Conservation (phyloP, 2,113 vertebrate genomes). For the Eurypyga helias region DNA sequence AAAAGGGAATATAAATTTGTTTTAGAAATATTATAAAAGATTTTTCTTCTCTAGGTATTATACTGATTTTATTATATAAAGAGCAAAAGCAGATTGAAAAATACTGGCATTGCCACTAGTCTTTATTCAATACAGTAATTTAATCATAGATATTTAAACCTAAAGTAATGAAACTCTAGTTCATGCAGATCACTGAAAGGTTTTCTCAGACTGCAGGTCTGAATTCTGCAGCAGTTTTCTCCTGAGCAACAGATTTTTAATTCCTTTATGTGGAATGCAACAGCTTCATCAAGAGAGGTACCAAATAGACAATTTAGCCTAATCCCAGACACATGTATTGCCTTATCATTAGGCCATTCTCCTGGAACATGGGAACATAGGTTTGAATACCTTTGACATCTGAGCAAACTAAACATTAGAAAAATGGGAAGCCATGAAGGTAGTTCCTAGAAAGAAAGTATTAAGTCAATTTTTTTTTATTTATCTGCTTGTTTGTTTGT, state of each 20-base stretch:
- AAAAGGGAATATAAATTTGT: neutral
- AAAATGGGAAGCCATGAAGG: neutral
- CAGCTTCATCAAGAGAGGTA: neutral
- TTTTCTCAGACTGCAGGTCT: neutral
- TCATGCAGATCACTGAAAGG: neutral
- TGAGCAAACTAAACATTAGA: neutral
- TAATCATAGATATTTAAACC: neutral
- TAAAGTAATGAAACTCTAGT: neutral
- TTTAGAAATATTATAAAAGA: neutral
- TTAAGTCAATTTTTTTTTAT: neutral
- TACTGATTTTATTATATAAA: neutral
- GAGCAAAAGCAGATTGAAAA: conserved; percentile 11
- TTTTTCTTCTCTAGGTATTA: neutral
- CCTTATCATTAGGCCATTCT: neutral
- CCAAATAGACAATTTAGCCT: fast-evolving
- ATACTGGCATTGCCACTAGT: neutral
- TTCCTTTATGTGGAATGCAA: neutral
- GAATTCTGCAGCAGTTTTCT: neutral
- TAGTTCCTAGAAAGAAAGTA: neutral
- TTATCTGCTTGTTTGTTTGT: neutral
- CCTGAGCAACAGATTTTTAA: neutral
- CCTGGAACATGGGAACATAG: neutral
- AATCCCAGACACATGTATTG: neutral
- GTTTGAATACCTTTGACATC: neutral
- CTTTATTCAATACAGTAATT: neutral